Evolutionary conservation across 2,113 vertebrate genomes (phyloP).

Genomic region (Catharus bicknelli): DNA sequence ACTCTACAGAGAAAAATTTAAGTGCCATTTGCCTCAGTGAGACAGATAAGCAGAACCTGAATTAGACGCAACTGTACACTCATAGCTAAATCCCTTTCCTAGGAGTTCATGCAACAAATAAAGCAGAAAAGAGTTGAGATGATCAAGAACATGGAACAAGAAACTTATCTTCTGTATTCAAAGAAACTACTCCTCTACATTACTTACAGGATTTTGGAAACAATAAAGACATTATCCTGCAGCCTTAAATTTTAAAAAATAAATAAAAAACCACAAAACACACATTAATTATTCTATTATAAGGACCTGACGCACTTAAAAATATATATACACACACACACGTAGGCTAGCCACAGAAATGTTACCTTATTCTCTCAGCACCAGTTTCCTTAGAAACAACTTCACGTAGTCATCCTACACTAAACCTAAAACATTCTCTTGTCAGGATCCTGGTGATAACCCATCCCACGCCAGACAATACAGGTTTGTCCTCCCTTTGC

Average conservation of each 20-base stretch:
- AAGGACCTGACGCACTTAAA: background rate
- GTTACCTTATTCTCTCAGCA: constrained; percentile 44
- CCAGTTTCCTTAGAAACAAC: constrained; percentile 67
- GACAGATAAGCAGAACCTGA: background rate
- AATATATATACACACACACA: background rate
- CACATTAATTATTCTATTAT: background rate
- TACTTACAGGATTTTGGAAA: background rate
- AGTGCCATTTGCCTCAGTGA: background rate
- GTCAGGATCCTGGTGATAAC: constrained; percentile 18
- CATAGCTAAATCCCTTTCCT: background rate
- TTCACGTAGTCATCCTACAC: constrained; percentile 46
- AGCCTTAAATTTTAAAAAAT: background rate
- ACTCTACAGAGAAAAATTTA: background rate
- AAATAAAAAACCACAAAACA: background rate
- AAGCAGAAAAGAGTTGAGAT: background rate
- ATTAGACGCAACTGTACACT: background rate
- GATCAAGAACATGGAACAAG: rapidly evolving
- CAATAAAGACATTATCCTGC: background rate
- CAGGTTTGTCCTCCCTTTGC: background rate
- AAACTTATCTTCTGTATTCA: background rate
- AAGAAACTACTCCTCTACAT: background rate
- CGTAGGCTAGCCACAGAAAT: background rate
- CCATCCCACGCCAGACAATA: constrained; percentile 19
- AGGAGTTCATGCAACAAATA: background rate
- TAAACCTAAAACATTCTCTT: constrained; percentile 21